Conservation (phyloP, 2,888 invertebrate genomes). For the Erebia epiphron region DNA sequence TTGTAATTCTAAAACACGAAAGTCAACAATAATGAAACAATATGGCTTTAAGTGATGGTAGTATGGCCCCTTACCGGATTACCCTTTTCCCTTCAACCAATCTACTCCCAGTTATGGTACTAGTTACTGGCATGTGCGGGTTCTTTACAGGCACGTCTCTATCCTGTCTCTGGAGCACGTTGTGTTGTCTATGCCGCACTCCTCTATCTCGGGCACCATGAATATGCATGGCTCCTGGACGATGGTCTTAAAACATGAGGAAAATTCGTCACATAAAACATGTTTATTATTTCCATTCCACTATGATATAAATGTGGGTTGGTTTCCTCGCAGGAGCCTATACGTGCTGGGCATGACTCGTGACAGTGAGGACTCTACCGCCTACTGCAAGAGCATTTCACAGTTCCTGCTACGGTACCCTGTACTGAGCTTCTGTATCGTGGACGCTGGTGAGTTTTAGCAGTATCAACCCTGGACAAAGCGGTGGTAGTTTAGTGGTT, state of each 20-base stretch:
- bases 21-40: too few species aligned
- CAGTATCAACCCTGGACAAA: too few species aligned
- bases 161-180: conserved; percentile 86
- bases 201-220: conserved; percentile 84
- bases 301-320: too few species aligned
- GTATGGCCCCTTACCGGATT: too few species aligned
- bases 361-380: conserved; percentile 76
- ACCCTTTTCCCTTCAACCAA: too few species aligned
- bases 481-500: too few species aligned
- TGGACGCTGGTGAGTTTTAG: conserved; percentile 85
- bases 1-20: too few species aligned
- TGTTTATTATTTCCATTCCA: too few species aligned
- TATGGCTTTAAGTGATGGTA: too few species aligned
- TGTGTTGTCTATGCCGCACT: conserved; percentile 87
- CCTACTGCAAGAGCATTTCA: conserved; percentile 89
- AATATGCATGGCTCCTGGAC: too few species aligned
- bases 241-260: too few species aligned
- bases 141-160: conserved; percentile 87
- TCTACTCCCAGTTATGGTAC: conserved; percentile 62
- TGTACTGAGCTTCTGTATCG: conserved; percentile 94
- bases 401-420: conserved; percentile 95
- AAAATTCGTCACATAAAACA: too few species aligned
- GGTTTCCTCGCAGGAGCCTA: conserved; percentile 82
- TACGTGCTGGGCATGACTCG: conserved; percentile 89
- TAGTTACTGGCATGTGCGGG: conserved; percentile 79